phyloP scores from a whole-genome alignment of 2,888 invertebrate genomes.

The Timema podura region DNA sequence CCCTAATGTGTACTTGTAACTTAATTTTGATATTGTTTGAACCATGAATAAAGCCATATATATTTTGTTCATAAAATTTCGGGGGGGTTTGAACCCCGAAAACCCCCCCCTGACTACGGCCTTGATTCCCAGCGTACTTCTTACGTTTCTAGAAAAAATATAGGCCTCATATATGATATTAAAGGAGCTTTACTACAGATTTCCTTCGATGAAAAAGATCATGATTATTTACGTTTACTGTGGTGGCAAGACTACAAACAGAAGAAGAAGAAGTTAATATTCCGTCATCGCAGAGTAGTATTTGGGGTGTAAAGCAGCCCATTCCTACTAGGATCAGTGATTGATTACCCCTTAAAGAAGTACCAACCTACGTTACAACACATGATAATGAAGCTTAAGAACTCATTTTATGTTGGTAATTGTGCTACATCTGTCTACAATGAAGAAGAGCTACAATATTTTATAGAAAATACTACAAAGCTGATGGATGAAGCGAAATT shows the following conservation, averaged over 20 bases:
- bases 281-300: conserved; percentile 26
- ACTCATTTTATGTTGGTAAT: conserved; percentile 12
- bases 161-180: not conserved
- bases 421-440: not conserved
- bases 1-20: no score
- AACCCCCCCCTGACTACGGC: no score
- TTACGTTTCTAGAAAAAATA: not conserved
- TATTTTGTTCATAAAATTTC: no score
- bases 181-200: conserved; percentile 5
- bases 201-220: not conserved
- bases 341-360: conserved; percentile 22
- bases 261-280: not conserved
- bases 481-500: not conserved
- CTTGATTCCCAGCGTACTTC: conserved; percentile 11
- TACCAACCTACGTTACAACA: not conserved
- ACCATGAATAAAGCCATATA: no score
- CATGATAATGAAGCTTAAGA: not conserved
- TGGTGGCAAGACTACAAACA: conserved; percentile 3
- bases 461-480: not conserved
- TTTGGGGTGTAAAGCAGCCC: conserved; percentile 25
- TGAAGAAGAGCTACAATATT: not conserved
- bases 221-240: not conserved
- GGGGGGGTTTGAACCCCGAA: no score
- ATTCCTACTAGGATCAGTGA: conserved; percentile 24
- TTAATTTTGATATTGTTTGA: no score